Evolutionary conservation across 2,113 vertebrate species (phyloP), one percentile per base, ranked within the genome.

Genomic region (Hypocryptadius cinnamomeus): DNA sequence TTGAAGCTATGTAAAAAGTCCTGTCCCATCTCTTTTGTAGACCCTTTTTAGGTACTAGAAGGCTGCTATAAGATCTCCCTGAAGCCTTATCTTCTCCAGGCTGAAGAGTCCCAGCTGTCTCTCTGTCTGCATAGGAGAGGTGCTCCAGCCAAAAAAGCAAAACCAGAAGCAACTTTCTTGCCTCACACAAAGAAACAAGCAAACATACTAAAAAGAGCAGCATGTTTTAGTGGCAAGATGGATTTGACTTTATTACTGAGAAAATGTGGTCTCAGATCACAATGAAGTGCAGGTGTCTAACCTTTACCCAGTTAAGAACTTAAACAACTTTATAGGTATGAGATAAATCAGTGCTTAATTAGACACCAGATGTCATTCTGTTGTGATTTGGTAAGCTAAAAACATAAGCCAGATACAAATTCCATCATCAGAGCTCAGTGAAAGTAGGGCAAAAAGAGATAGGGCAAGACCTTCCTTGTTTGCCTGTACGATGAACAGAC

Each of bases 361-460:
- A 51, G 73, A 54, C 18, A 18, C 60, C 59, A 30, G 47, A 72
- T 27, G 15, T 83, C 33, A 37, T 91, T 92, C 56, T 47, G 10
- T 39, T 70, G 8, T 66, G 21, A 83, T 40, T 91, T 87, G 1
- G 1, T 79, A 79, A 87, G 42, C 15, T 44, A 61, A 70, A 44
- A 66, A 33, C 0, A 1, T 63, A 73, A 87, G 15, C 21, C 61
- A 72, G 14, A 4, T 37, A 37, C 0, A 1, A 31, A 73, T 70
- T 92, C 57, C 44, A 27, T 64, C 39, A 71, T 35, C 47, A 18
- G 9, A 66, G 6, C 20, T 69, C 15, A 63, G 33, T 60, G 20
- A 82, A 92, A 69, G 7, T 24, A 91, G 35, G 39, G 47, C 18
- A 40, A 61, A 74, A 85, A 54, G 13, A 77, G n/a, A 33, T 3